phyloP scores from a whole-genome alignment of 2,888 invertebrate species.

The Mythimna lalbum region DNA sequence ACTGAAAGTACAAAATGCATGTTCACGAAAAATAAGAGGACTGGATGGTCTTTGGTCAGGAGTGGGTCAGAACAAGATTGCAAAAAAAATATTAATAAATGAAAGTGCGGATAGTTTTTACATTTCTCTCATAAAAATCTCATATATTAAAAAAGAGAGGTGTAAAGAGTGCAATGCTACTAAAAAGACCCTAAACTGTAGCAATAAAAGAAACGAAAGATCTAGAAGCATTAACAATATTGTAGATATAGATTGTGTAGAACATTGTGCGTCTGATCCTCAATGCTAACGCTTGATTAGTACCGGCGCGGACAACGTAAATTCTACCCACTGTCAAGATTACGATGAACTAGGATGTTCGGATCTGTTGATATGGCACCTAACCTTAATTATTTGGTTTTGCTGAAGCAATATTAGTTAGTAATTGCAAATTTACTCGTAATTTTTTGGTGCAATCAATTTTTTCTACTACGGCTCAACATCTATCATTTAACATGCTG shows the following conservation, averaged over 20 bases:
- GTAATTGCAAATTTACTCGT: too few relatives aligned
- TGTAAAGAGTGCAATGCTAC: not conserved
- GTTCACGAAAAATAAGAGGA: too few relatives aligned
- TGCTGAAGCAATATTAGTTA: too few relatives aligned
- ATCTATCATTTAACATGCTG: too few relatives aligned
- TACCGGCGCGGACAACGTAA: constrained; percentile 61
- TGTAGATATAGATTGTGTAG: constrained; percentile 23
- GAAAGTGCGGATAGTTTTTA: too few relatives aligned
- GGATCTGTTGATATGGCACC: constrained; percentile 37
- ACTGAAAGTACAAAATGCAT: too few relatives aligned
- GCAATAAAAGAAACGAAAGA: not conserved
- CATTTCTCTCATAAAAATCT: not conserved
- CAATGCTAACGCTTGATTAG: constrained; percentile 68
- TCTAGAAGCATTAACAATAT: constrained; percentile 17
- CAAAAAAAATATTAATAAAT: too few relatives aligned
- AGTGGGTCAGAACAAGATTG: too few relatives aligned
- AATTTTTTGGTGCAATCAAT: too few relatives aligned
- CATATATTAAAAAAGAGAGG: not conserved
- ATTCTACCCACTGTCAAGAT: constrained; percentile 66
- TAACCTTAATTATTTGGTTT: too few relatives aligned
- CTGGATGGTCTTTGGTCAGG: too few relatives aligned
- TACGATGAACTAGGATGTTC: constrained; percentile 37
- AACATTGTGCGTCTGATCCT: constrained; percentile 43
- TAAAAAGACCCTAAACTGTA: not conserved
- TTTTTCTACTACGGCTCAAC: too few relatives aligned